Percentiles rank a stretch among this genome's conserved stretches.
phyloP scores from a whole-genome alignment of 2,113 vertebrate species.

The Reinhardtius hippoglossoides region DNA sequence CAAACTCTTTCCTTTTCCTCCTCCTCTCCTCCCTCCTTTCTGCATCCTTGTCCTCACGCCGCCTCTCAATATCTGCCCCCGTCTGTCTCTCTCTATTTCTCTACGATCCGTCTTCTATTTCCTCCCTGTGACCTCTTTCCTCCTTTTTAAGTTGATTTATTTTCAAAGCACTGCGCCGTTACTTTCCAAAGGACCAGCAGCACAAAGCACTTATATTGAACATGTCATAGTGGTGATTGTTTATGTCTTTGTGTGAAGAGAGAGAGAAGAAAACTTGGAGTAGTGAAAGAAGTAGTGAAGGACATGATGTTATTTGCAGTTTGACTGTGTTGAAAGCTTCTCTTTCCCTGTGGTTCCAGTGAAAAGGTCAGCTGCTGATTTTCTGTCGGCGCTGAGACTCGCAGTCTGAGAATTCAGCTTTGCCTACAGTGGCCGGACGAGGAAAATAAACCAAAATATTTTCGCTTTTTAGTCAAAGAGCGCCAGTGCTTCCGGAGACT shows the following conservation, averaged over 20 bases:
- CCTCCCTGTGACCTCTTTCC: conserved; percentile 37
- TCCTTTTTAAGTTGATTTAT: conserved; percentile 47
- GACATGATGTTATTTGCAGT: conserved; percentile 6
- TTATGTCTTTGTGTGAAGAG: background rate
- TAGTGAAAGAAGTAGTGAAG: background rate
- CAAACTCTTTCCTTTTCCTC: background rate
- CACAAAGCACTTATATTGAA: background rate
- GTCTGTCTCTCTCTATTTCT: conserved; percentile 10
- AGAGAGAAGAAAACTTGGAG: background rate
- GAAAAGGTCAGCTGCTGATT: conserved; percentile 48
- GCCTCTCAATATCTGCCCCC: conserved; percentile 12
- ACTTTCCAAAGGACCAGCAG: conserved; percentile 5
- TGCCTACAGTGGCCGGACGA: conserved; percentile 48
- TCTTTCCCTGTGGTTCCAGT: conserved; percentile 22
- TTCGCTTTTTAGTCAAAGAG: conserved; percentile 28
- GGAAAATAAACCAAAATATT: conserved; percentile 48
- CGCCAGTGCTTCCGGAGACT: conserved; percentile 3
- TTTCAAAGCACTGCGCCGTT: background rate
- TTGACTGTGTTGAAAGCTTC: background rate
- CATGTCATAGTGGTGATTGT: conserved; percentile 1
- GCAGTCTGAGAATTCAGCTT: conserved; percentile 52
- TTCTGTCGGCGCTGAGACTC: conserved; percentile 43
- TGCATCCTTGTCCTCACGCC: conserved; percentile 8
- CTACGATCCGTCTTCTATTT: background rate
- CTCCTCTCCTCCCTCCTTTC: background rate